Conservation (phyloP, 2,113 vertebrate species). For the Callipepla californica region DNA sequence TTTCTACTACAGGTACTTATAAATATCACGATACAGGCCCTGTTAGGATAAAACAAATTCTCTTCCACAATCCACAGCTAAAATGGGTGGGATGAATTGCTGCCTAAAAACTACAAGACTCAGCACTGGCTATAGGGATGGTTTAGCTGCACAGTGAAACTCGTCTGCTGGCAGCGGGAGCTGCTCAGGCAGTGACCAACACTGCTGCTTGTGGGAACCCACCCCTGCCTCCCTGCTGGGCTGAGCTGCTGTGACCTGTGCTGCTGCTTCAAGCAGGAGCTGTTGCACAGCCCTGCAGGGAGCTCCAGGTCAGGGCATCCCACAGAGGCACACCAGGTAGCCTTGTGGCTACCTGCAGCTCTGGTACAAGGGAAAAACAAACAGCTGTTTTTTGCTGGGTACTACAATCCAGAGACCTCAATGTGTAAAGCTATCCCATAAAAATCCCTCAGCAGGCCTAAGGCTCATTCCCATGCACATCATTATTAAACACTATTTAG, state of each 20-base stretch:
- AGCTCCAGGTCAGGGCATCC: neutral
- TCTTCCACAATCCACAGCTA: neutral
- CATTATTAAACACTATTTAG: neutral
- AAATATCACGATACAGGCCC: neutral
- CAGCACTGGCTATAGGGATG: neutral
- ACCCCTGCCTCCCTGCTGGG: neutral
- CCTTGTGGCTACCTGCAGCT: neutral
- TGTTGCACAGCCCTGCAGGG: too few species aligned
- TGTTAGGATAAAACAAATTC: neutral
- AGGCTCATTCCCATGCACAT: neutral
- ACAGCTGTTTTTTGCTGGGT: neutral
- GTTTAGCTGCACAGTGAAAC: neutral
- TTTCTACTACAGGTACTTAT: neutral
- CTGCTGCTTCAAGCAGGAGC: rapidly evolving
- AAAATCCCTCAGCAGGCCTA: neutral
- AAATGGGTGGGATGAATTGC: neutral
- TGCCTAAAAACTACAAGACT: neutral
- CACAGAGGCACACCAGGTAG: rapidly evolving
- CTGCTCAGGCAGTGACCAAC: neutral
- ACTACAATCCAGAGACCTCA: neutral
- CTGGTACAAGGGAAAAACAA: neutral
- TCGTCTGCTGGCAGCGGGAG: neutral
- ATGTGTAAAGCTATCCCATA: neutral
- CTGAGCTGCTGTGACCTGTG: neutral
- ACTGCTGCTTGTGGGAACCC: neutral